These are phyloP conservation scores for Vultur gryphus DNA, from an alignment of 2,797 vertebrate genomes.

Conservation along the genomic window DNA sequence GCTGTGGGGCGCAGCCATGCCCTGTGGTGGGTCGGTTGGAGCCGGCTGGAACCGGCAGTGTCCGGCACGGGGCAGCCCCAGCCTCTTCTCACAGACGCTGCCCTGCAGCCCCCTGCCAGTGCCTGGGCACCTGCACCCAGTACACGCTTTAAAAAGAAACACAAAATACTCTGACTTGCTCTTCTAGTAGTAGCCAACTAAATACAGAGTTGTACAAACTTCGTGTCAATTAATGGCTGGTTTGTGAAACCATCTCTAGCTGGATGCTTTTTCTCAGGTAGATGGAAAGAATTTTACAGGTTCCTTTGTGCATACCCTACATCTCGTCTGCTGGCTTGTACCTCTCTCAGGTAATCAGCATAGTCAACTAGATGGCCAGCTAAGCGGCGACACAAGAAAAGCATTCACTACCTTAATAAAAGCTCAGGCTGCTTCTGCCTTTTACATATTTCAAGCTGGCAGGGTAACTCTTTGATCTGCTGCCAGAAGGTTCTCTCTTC, in stretches of 20 bases:
- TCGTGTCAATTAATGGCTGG: fast-evolving
- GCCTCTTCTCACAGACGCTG: fast-evolving
- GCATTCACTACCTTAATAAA: background rate
- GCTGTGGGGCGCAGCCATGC: background rate
- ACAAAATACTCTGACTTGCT: background rate
- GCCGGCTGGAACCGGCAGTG: background rate
- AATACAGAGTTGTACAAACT: background rate
- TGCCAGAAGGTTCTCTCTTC: background rate
- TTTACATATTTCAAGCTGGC: fast-evolving
- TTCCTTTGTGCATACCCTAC: background rate
- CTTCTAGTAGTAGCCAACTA: background rate
- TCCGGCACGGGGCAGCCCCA: fast-evolving
- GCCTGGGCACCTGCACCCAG: fast-evolving
- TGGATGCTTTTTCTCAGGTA: background rate
- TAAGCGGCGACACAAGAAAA: background rate
- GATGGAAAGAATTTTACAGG: background rate
- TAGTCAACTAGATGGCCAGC: background rate
- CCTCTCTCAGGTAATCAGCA: background rate
- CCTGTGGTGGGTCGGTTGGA: background rate
- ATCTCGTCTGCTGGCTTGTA: background rate
- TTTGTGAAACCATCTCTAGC: background rate
- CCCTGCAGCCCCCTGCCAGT: no score
- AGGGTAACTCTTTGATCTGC: slow-evolving; percentile 5
- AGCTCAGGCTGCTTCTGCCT: background rate
- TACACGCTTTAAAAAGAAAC: background rate